Evolutionary conservation across 2,888 invertebrate species (phyloP), one percentile per base, ranked within the genome.

Genomic region (Plusia festucae): DNA sequence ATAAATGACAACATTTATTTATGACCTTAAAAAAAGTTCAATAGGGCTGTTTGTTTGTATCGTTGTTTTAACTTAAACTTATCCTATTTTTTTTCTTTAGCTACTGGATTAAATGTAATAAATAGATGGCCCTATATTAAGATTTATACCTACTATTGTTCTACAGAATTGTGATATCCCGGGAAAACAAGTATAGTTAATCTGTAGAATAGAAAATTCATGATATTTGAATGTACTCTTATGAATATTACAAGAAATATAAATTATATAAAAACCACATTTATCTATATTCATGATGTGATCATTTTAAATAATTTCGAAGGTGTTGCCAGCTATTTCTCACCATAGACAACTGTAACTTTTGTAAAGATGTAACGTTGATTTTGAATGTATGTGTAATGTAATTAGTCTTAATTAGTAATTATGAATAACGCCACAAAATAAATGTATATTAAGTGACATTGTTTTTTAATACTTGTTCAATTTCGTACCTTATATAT

Each of bases 391-490:
- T 72, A 70, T 79, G 70, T 79, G 73, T 79, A 79, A 78, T 78
- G 69, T 80, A 73, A 75, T 66, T 82, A 83, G 81, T 61, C 61
- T 72, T 85, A 84, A 73, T 79, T 76, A 82, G 73, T 81, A 79
- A 78, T 79, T 82, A 80, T 79, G 76, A 78, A 78, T 86, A 86
- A 84, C 73, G 85, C 85, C 83, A 88, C 87, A 87, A 88, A 87
- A 85, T 87, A 87, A 87, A 87, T 70, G 73, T 86, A 85, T 85
- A 74, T 79, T 82, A 85, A 84, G 85, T 78, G 65, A 76, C 30
- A 55, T 2, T 46, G 53, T 40, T 56, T 60, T 77, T 70, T 71
- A 60, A 63, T 73, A 79, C 44, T 68, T 56, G 24, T 15, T 40
- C n/a, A 52, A 24, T 3, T 24, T 22, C 22, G 32, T 70, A 55